Evolutionary conservation across 2,888 invertebrate genomes (phyloP).

Genomic region (Tipula vernalis): DNA sequence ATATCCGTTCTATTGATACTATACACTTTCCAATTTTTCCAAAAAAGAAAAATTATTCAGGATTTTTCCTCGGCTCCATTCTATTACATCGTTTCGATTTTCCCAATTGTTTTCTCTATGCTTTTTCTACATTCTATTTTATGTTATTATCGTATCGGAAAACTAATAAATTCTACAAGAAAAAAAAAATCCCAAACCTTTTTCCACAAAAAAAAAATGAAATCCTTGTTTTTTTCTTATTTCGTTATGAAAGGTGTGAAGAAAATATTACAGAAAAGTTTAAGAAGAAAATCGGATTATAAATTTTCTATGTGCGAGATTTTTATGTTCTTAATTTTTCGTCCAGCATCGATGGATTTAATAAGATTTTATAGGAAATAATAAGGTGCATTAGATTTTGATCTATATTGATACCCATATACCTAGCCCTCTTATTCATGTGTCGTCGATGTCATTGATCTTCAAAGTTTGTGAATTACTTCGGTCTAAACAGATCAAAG

Average conservation of each 20-base stretch:
- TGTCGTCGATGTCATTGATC: neutral
- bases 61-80: too few species aligned
- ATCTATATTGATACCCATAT: neutral
- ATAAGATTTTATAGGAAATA: neutral
- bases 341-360: neutral
- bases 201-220: neutral
- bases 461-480: neutral
- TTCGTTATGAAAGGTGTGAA: neutral
- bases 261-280: neutral
- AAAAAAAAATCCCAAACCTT: neutral
- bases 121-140: neutral
- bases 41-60: neutral
- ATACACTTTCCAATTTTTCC: neutral
- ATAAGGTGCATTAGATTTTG: neutral
- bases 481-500: too few species aligned
- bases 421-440: neutral
- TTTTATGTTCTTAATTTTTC: neutral
- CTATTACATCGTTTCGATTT: neutral
- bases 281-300: constrained; percentile 4
- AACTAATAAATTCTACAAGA: neutral
- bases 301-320: neutral
- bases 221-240: neutral
- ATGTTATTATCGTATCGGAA: neutral
- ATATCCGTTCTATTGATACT: neutral
- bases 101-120: neutral